Conservation (phyloP, 2,113 vertebrate genomes). For the Campylomormyrus numenius region DNA sequence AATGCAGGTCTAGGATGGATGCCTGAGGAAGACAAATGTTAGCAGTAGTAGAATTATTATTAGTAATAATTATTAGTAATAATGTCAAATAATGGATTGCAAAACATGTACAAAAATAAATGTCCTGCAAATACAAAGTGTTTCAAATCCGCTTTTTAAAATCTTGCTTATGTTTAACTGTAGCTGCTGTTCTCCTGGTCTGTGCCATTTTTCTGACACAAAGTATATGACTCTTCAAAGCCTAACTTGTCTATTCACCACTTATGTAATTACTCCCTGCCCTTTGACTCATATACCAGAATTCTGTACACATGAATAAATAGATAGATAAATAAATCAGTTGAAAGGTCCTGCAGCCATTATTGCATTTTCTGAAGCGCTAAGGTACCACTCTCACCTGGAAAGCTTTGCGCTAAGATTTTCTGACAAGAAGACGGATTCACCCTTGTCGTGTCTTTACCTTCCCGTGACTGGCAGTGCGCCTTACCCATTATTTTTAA, state of each 20-base stretch:
- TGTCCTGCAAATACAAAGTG: not conserved
- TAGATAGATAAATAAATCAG: not conserved
- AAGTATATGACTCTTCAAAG: not conserved
- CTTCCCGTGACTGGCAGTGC: not conserved
- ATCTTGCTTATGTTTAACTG: not conserved
- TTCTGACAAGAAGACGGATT: not conserved
- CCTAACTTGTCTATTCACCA: not conserved
- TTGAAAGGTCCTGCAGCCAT: not conserved
- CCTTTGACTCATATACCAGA: not conserved
- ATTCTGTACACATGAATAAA: not conserved
- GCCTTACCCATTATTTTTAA: not conserved
- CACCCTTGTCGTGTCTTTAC: not conserved
- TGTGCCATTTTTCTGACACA: not conserved
- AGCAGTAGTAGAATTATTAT: slow-evolving; percentile 14
- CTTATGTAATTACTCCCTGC: not conserved
- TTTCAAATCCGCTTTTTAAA: not conserved
- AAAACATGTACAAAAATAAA: not conserved
- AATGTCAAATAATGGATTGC: not conserved
- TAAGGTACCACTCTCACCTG: not conserved
- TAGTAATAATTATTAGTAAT: not conserved
- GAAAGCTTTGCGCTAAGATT: not conserved
- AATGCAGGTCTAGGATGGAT: slow-evolving; percentile 92
- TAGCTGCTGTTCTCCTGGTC: not conserved
- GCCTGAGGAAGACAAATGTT: slow-evolving; percentile 61
- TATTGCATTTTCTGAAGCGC: not conserved